These are phyloP conservation scores for Dinothrombium tinctorium DNA, from an alignment of 1,140 invertebrate genomes.

Conservation along the genomic window DNA sequence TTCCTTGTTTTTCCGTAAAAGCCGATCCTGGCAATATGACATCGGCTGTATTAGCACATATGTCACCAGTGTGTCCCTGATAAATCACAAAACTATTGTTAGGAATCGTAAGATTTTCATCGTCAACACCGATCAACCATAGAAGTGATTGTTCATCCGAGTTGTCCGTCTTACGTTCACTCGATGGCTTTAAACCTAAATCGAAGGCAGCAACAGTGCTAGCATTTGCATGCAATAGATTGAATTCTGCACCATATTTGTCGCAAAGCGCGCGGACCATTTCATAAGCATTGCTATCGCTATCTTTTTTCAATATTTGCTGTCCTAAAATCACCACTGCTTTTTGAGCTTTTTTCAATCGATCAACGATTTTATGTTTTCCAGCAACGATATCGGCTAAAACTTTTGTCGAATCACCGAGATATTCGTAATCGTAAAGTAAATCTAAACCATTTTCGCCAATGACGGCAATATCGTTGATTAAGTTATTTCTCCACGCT, in stretches of 20 bases:
- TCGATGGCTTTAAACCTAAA: conserved; percentile 64
- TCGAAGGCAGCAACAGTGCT: conserved; percentile 84
- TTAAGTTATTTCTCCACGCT: conserved; percentile 61
- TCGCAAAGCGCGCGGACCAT: conserved; percentile 28
- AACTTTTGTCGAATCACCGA: conserved; percentile 47
- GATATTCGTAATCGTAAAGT: conserved; percentile 71
- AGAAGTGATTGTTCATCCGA: conserved; percentile 45
- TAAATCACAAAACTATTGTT: conserved; percentile 72
- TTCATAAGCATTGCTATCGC: conserved; percentile 47
- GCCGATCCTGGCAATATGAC: conserved; percentile 84
- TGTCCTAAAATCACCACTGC: conserved; percentile 80
- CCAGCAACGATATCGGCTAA: conserved; percentile 47
- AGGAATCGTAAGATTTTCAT: conserved; percentile 48
- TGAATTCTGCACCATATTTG: conserved; percentile 16
- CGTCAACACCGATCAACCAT: conserved; percentile 79
- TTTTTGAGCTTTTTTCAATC: conserved; percentile 49
- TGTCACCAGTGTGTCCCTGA: conserved; percentile 92
- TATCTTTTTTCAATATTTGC: conserved; percentile 46
- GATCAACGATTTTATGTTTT: conserved; percentile 37
- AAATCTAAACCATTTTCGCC: conserved; percentile 68
- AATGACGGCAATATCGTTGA: conserved; percentile 48
- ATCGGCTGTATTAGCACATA: conserved; percentile 75
- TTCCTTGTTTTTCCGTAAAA: conserved; percentile 91
- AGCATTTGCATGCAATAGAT: conserved; percentile 23
- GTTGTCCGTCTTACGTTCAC: conserved; percentile 34